These are phyloP conservation scores for Danio jaintianensis DNA, from an alignment of 2,797 vertebrate species.

Conservation along the genomic window DNA sequence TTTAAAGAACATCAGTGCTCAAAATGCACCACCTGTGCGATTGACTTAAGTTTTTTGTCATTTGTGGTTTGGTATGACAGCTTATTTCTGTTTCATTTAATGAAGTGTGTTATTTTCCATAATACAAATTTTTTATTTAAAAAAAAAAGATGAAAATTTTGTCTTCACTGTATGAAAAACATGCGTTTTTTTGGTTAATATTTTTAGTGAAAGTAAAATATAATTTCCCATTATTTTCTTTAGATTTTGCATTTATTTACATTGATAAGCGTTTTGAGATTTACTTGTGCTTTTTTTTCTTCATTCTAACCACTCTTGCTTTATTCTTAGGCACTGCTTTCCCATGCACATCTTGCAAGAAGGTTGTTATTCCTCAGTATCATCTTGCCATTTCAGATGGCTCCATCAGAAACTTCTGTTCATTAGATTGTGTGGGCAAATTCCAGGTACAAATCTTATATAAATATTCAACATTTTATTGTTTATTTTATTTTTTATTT, in stretches of 20 bases:
- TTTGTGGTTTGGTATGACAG: too few relatives aligned
- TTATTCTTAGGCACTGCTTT: conserved; percentile 84
- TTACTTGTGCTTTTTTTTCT: background rate
- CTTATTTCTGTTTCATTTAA: too few relatives aligned
- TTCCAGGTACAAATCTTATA: conserved; percentile 79
- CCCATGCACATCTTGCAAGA: conserved; percentile 94
- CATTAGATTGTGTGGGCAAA: conserved; percentile 89
- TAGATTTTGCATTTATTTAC: background rate
- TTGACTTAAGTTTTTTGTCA: too few relatives aligned
- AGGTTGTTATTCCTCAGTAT: conserved; percentile 91
- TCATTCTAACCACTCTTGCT: background rate
- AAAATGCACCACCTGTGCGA: too few relatives aligned
- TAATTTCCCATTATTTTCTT: background rate
- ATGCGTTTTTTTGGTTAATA: background rate
- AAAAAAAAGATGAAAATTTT: too few relatives aligned
- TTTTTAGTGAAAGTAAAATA: background rate
- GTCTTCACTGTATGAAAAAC: background rate
- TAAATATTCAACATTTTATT: background rate
- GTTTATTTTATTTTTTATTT: background rate
- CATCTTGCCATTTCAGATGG: conserved; percentile 98
- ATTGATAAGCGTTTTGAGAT: background rate
- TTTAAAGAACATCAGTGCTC: too few relatives aligned
- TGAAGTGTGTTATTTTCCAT: too few relatives aligned
- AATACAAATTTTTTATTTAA: too few relatives aligned
- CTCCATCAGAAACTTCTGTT: conserved; percentile 97